A percentile compares a stretch with the other conserved stretches of the same genome.
These are phyloP conservation scores for Lissonota sp. DNA, from an alignment of 2,888 invertebrate species.

Conservation along the genomic window DNA sequence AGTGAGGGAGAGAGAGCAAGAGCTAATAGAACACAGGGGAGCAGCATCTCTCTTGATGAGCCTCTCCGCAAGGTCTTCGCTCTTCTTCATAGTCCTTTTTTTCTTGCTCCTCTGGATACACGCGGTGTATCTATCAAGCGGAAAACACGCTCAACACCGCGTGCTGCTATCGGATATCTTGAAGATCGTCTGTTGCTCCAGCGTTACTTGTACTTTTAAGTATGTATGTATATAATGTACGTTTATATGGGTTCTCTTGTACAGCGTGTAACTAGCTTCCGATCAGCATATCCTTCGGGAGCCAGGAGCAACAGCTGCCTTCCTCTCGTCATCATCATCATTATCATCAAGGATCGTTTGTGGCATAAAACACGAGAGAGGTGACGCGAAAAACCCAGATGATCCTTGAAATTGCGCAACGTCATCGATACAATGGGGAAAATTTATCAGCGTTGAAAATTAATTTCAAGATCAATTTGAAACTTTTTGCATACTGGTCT, in stretches of 20 bases:
- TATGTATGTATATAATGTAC: conserved; percentile 24
- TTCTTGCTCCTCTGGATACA: conserved; percentile 2
- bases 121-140: conserved; percentile 25
- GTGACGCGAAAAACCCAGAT: not conserved
- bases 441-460: not conserved
- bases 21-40: conserved; percentile 55
- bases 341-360: conserved; percentile 34
- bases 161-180: conserved; percentile 62
- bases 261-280: conserved; percentile 53
- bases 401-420: not conserved
- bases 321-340: conserved; percentile 48
- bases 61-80: conserved; percentile 52
- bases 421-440: conserved; percentile 17
- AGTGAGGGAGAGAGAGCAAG: conserved; percentile 37
- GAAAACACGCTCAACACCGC: conserved; percentile 43
- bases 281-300: conserved; percentile 59
- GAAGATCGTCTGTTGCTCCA: conserved; percentile 46
- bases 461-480: not conserved
- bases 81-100: conserved; percentile 46
- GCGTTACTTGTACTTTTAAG: conserved; percentile 46
- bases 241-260: not conserved
- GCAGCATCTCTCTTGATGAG: conserved; percentile 59
- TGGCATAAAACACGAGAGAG: not conserved
- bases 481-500: not conserved
- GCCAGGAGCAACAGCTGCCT: conserved; percentile 53